A percentile compares a stretch with the other conserved stretches of the same genome.
Conservation (phyloP, 2,888 invertebrate species). For the Penaeus monodon region DNA sequence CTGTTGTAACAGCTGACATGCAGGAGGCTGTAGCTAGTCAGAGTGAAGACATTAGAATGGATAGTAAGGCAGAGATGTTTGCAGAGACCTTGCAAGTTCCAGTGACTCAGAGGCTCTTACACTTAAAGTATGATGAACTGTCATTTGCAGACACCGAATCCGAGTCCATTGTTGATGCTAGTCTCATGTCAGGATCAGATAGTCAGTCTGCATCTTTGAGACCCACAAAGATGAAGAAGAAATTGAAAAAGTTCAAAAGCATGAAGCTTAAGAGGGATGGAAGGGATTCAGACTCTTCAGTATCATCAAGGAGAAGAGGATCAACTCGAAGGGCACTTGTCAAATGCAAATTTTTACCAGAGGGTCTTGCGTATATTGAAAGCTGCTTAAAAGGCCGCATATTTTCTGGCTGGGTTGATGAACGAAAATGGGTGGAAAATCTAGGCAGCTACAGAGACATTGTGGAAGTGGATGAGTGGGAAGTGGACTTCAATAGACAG, state of each 20-base stretch:
- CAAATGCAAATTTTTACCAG: conserved; percentile 51
- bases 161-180: too few species aligned
- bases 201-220: background rate
- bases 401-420: conserved; percentile 57
- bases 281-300: conserved; percentile 51
- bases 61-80: too few species aligned
- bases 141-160: too few species aligned
- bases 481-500: conserved; percentile 49
- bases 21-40: too few species aligned
- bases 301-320: conserved; percentile 32
- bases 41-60: too few species aligned
- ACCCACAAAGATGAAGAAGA: background rate
- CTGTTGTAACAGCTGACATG: too few species aligned
- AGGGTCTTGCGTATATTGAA: conserved; percentile 45
- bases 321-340: conserved; percentile 32
- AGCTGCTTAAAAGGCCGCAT: conserved; percentile 36
- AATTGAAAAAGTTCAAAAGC: background rate
- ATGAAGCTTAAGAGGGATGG: conserved; percentile 2
- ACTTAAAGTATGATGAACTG: too few species aligned
- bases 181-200: background rate
- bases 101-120: too few species aligned
- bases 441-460: conserved; percentile 47
- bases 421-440: conserved; percentile 48
- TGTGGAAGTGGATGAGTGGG: conserved; percentile 60
- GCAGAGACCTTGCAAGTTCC: too few species aligned